Evolutionary conservation across 2,797 vertebrate species (phyloP), one percentile per base, ranked within the genome.

Genomic region (Cottoperca gobio): DNA sequence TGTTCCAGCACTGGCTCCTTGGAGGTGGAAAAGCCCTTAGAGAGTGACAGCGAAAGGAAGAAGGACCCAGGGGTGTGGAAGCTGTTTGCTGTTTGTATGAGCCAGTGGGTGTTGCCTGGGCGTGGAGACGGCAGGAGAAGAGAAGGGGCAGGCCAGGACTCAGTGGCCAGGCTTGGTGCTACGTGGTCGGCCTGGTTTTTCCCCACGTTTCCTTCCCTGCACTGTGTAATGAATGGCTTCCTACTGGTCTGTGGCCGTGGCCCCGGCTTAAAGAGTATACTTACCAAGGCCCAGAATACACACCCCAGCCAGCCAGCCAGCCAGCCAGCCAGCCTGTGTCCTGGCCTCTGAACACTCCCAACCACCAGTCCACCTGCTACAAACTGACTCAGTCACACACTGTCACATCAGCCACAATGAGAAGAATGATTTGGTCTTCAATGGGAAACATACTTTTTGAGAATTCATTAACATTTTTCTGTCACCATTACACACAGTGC

Each of bases 161-260:
- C 89, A 1, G 91, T 63, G 88, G 85, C 91, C 91, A 88, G 87
- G 88, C 83, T 88, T 86, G 91, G 90, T 92, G 93, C 93, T 92
- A 91, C 79, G 90, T 90, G 92, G 93, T 94, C 87, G 83, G 88
- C 78, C 89, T 92, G 90, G 92, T 93, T 95, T 93, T 94, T 88
- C 91, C 91, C 93, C 89, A 90, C 81, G 89, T 92, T 93, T 89
- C 90, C 90, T 93, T 92, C 91, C 86, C 86, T 90, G 92, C 84
- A 75, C 83, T 70, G 86, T 67, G 82, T 95, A 95, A 95, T 95
- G 93, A 95, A 93, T 95, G 92, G 94, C 94, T 95, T 95, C 94
- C 95, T 93, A 88, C 91, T 91, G 90, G 93, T 89, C 86, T 94
- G 92, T 91, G 92, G 92, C 90, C 84, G 48, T 86, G 92, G 91